Conservation (phyloP, 1,140 invertebrate genomes). For the Chionoecetes opilio region DNA sequence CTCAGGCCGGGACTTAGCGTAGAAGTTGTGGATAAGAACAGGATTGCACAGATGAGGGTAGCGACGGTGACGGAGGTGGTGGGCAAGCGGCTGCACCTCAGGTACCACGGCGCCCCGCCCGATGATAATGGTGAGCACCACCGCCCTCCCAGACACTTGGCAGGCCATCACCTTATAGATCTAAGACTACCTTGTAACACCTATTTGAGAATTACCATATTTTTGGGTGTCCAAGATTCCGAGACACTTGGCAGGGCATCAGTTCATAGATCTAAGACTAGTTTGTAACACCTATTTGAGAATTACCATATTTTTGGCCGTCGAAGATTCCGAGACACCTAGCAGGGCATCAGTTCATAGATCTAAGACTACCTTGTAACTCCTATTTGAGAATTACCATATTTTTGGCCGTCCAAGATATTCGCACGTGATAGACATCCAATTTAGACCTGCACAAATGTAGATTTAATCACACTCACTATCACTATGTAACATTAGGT, state of each 20-base stretch:
- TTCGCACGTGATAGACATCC: too few species aligned
- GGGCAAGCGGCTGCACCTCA: constrained; percentile 94
- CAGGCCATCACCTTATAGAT: too few species aligned
- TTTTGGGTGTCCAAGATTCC: too few species aligned
- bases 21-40: constrained; percentile 98
- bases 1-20: constrained; percentile 90
- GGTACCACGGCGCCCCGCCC: constrained; percentile 91
- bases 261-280: too few species aligned
- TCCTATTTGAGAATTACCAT: not conserved
- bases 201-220: not conserved
- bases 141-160: too few species aligned
- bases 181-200: not conserved
- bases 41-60: constrained; percentile 96
- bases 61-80: constrained; percentile 95
- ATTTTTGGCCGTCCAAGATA: too few species aligned
- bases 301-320: not conserved
- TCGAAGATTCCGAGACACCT: too few species aligned
- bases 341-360: too few species aligned
- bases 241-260: too few species aligned
- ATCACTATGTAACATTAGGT: not conserved
- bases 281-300: not conserved
- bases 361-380: not conserved
- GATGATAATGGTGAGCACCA: constrained; percentile 75
- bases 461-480: too few species aligned
- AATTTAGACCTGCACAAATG: too few species aligned